These are phyloP conservation scores for Microchrysa polita DNA, from an alignment of 2,888 invertebrate species.

Conservation along the genomic window DNA sequence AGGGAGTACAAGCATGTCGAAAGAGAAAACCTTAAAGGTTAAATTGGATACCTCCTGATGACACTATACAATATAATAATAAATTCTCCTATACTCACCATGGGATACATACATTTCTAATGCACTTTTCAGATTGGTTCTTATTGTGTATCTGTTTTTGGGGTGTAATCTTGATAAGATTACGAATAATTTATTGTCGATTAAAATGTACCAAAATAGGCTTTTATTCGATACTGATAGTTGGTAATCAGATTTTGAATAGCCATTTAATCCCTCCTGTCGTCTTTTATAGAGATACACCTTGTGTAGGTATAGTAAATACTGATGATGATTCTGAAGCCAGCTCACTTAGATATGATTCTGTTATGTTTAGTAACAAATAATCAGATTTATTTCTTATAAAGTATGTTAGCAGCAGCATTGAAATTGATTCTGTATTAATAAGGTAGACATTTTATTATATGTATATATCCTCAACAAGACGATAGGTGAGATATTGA, in stretches of 20 bases:
- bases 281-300: background rate
- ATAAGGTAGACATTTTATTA: no score
- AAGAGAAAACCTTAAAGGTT: background rate
- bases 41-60: slow-evolving; percentile 6
- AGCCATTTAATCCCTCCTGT: slow-evolving; percentile 22
- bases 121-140: slow-evolving; percentile 31
- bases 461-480: no score
- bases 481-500: no score
- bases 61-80: slow-evolving; percentile 2
- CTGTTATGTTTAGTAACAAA: no score
- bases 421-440: no score
- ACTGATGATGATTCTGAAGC: no score
- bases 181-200: slow-evolving; percentile 35
- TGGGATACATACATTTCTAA: slow-evolving; percentile 36
- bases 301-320: no score
- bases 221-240: slow-evolving; percentile 30
- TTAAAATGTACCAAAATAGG: slow-evolving; percentile 28
- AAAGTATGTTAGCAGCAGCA: no score
- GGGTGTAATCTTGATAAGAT: slow-evolving; percentile 29
- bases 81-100: slow-evolving; percentile 13
- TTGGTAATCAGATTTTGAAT: slow-evolving; percentile 30
- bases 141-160: background rate
- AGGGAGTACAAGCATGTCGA: background rate
- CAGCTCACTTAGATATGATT: no score
- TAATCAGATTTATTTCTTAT: no score